Evolutionary conservation across 2,113 vertebrate species (phyloP).

Genomic region (Leptodactylus fuscus): DNA sequence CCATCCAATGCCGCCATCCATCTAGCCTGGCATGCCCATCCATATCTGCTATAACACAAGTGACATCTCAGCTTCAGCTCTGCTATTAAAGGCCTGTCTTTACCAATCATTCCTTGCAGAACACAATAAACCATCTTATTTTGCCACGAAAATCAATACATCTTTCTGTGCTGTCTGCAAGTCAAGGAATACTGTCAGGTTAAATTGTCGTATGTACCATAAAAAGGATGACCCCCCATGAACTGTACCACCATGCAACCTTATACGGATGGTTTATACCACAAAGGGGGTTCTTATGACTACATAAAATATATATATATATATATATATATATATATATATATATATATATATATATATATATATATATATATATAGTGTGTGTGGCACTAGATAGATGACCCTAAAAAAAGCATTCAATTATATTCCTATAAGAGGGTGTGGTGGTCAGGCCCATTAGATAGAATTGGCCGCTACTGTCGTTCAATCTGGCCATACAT

Average conservation of each 20-base stretch:
- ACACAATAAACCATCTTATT: background rate
- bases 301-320: background rate
- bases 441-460: too few species aligned
- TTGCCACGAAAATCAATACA: constrained; percentile 14
- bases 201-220: background rate
- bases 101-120: background rate
- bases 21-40: constrained; percentile 12
- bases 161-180: background rate
- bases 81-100: constrained; percentile 5
- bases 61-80: background rate
- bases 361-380: too few species aligned
- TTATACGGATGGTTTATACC: background rate
- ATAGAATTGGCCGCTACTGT: too few species aligned
- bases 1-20: constrained; percentile 11
- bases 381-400: too few species aligned
- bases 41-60: background rate
- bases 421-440: too few species aligned
- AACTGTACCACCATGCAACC: background rate
- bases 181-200: background rate
- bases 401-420: too few species aligned
- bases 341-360: too few species aligned
- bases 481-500: too few species aligned
- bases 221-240: background rate
- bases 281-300: background rate
- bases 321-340: too few species aligned